A percentile compares a stretch with the other conserved stretches of the same genome.
phyloP scores from a whole-genome alignment of 35 echinoderm and acorn worm genomes.

The Heliocidaris erythrogramma region DNA sequence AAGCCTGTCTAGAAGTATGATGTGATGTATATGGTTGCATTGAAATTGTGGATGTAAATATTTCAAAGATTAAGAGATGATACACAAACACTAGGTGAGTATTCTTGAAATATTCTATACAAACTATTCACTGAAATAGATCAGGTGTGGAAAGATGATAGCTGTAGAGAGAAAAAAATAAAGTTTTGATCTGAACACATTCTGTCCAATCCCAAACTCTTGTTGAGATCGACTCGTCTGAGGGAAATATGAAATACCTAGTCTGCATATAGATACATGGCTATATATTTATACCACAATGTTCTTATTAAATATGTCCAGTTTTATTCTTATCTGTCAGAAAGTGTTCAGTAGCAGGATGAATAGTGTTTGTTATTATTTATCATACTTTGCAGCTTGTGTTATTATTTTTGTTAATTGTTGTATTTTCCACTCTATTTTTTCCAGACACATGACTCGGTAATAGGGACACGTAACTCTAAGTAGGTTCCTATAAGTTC shows the following conservation, averaged over 20 bases:
- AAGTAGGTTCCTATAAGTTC: neutral
- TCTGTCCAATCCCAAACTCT: neutral
- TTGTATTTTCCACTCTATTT: neutral
- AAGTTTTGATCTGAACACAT: neutral
- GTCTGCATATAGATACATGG: conserved; percentile 42
- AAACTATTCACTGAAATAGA: conserved; percentile 49
- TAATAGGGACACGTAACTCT: neutral
- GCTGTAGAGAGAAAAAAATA: neutral
- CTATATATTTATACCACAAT: conserved; percentile 51
- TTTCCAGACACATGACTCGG: neutral
- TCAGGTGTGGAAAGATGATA: conserved; percentile 9
- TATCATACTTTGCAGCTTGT: conserved; percentile 42
- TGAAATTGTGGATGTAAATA: conserved; percentile 41
- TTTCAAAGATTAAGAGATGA: conserved; percentile 16
- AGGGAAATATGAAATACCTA: conserved; percentile 14
- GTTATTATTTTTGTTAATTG: neutral
- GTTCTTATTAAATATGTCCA: conserved; percentile 38
- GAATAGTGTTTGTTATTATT: conserved; percentile 47
- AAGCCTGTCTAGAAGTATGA: conserved; percentile 20
- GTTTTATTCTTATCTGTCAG: conserved; percentile 36
- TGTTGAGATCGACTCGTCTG: neutral
- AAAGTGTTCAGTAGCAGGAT: neutral
- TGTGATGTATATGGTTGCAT: conserved; percentile 43
- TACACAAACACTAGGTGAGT: conserved; percentile 43
- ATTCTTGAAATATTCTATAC: conserved; percentile 50